phyloP scores from a whole-genome alignment of 1,140 invertebrate species.

The Gryon sp. region DNA sequence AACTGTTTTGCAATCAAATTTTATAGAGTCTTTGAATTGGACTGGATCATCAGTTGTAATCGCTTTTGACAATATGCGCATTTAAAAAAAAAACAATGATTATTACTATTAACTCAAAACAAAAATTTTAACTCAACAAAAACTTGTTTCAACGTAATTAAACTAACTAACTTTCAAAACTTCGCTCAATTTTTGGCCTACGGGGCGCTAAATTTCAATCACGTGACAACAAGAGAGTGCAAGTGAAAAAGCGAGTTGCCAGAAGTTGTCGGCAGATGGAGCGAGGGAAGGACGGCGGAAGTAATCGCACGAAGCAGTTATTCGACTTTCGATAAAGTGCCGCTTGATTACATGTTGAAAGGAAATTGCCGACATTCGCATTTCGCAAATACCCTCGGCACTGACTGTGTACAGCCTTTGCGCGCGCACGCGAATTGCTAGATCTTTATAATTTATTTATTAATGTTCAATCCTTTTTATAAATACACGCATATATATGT shows the following conservation, averaged over 20 bases:
- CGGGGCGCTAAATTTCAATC: conserved; percentile 12
- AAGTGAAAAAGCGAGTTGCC: not conserved
- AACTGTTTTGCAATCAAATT: not conserved
- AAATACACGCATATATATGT: conserved; percentile 67
- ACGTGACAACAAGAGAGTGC: not conserved
- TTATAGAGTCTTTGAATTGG: conserved; percentile 4
- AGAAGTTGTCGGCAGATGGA: not conserved
- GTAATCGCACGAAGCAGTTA: conserved; percentile 27
- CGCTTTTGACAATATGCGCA: conserved; percentile 31
- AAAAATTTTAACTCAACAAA: not conserved
- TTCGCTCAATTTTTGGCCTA: conserved; percentile 16
- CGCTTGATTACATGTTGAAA: conserved; percentile 44
- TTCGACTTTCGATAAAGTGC: conserved; percentile 47
- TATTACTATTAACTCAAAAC: not conserved
- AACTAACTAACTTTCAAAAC: too few species aligned
- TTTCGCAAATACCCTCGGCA: conserved; percentile 48
- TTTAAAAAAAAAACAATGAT: too few species aligned
- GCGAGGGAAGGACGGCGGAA: conserved; percentile 7
- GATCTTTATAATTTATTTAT: conserved; percentile 64
- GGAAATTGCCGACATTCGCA: conserved; percentile 47
- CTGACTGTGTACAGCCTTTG: conserved; percentile 62
- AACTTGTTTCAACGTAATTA: too few species aligned
- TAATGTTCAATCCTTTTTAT: conserved; percentile 65
- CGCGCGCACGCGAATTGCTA: conserved; percentile 62
- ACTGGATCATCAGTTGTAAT: conserved; percentile 1